Evolutionary conservation across 2,888 invertebrate genomes (phyloP).

Genomic region (Automeris io): DNA sequence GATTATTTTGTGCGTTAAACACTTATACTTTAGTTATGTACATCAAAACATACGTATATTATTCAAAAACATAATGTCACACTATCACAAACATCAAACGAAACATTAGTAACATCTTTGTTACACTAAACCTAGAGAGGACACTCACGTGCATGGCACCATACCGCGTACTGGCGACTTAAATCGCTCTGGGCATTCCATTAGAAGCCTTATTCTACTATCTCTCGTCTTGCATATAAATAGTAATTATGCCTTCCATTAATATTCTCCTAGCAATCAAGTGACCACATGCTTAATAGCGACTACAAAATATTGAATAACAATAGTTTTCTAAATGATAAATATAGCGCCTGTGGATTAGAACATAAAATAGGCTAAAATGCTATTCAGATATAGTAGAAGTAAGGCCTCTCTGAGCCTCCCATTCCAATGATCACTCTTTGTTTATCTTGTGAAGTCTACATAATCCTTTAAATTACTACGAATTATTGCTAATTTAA

Average conservation of each 20-base stretch:
- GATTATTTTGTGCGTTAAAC: slow-evolving; percentile 77
- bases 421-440: slow-evolving; percentile 15
- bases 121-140: slow-evolving; percentile 48
- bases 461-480: slow-evolving; percentile 41
- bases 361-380: neutral
- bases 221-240: neutral
- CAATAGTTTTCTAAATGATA: neutral
- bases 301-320: neutral
- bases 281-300: neutral
- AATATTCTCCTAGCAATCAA: neutral
- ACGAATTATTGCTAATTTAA: slow-evolving; percentile 56
- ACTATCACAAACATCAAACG: slow-evolving; percentile 61
- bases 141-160: slow-evolving; percentile 42
- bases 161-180: neutral
- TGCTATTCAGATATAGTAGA: neutral
- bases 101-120: slow-evolving; percentile 51
- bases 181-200: neutral
- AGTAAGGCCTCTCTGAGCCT: neutral
- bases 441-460: slow-evolving; percentile 35
- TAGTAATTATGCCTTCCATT: slow-evolving; percentile 1
- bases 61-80: slow-evolving; percentile 65
- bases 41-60: slow-evolving; percentile 74
- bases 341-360: neutral
- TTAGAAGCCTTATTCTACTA: slow-evolving; percentile 3
- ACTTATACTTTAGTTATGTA: slow-evolving; percentile 76